Evolutionary conservation across 2,797 vertebrate genomes (phyloP), one percentile per base, ranked within the genome.

Genomic region (Arctocebus calabarensis): DNA sequence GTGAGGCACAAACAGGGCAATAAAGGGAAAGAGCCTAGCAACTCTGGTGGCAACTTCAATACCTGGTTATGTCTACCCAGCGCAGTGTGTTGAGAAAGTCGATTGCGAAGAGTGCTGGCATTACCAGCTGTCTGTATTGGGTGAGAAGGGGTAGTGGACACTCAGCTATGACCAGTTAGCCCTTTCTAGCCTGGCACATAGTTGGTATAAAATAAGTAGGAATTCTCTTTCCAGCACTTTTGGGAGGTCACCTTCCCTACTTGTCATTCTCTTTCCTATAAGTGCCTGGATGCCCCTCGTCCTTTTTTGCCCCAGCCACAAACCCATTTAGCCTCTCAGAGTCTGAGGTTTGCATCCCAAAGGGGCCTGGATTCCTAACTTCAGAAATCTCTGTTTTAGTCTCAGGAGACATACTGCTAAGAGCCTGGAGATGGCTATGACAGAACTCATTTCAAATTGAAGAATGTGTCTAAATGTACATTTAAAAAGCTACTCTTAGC

Each of bases 321-420:
- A 73, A 90, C 34, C 52, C 20, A n/a, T 2, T 3, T 19, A 81
- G n/a, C n/a, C 1, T 20, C 29, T 73, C 8, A 75, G 68, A 14
- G 66, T 84, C 71, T 77, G 55, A 68, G 40, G 32, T 37, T 74
- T 32, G 2, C 52, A 62, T 48, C 32, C 22, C 20, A 79, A 52
- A 75, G 73, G 75, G 37, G n/a, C 32, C 86, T 91, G 71, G 27
- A 48, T 87, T 87, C 27, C 71, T 92, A 74, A 48, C 14, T 32
- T 43, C 71, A 74, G 78, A 75, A 88, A 84, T 52, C 62, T 87
- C 17, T 84, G 34, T 71, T 57, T 93, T 64, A 95, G 43, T 43
- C 27, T 75, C 37, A 20, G 64, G 71, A 61, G 10, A 14, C 3
- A 16, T 29, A 22, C 29, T 19, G 14, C 45, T n/a, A 43, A 52